These are phyloP conservation scores for Mythimna loreyi DNA, from an alignment of 2,888 invertebrate species.

Conservation along the genomic window DNA sequence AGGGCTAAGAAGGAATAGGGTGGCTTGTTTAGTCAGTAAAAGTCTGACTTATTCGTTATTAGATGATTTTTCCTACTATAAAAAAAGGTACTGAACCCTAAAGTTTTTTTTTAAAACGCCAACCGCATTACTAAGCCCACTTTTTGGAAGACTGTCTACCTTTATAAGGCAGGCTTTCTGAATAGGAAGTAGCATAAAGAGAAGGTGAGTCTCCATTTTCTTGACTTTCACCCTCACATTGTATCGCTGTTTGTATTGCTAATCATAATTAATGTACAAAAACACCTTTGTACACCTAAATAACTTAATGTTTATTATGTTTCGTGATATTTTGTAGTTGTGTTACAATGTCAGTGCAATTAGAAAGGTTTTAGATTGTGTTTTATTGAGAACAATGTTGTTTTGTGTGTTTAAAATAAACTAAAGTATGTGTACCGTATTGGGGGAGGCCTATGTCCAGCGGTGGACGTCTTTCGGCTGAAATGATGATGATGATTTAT, in stretches of 20 bases:
- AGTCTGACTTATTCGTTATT: too few relatives aligned
- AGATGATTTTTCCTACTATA: too few relatives aligned
- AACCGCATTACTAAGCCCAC: neutral
- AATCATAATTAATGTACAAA: constrained; percentile 30
- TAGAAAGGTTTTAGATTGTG: constrained; percentile 46
- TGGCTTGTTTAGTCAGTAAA: too few relatives aligned
- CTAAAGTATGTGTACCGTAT: too few relatives aligned
- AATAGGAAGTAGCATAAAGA: constrained; percentile 3
- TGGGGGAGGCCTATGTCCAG: too few relatives aligned
- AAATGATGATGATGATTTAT: too few relatives aligned
- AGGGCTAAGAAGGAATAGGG: too few relatives aligned
- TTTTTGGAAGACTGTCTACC: neutral
- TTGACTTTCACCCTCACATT: constrained; percentile 21
- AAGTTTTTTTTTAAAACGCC: too few relatives aligned
- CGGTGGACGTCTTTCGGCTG: too few relatives aligned
- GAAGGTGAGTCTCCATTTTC: constrained; percentile 9
- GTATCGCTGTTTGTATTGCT: constrained; percentile 2
- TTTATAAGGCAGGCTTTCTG: neutral
- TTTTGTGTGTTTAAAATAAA: constrained; percentile 14
- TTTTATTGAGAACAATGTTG: constrained; percentile 41
- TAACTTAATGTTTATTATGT: constrained; percentile 31
- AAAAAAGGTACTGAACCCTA: too few relatives aligned
- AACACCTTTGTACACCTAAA: constrained; percentile 46
- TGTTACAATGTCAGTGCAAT: constrained; percentile 40
- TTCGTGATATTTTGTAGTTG: constrained; percentile 30